phyloP scores from a whole-genome alignment of 2,113 vertebrate species.

The Gavia stellata region DNA sequence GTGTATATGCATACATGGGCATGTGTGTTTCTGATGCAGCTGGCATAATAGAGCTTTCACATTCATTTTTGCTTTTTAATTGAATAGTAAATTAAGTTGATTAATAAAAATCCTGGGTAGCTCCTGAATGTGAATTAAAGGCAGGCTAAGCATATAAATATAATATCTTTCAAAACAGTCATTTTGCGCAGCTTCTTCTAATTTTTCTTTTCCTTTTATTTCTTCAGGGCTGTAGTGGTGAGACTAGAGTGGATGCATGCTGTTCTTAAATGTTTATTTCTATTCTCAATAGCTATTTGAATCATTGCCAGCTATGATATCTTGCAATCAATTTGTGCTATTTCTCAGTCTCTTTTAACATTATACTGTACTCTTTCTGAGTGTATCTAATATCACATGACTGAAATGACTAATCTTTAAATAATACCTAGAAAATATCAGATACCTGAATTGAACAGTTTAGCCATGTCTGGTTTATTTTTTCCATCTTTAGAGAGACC shows the following conservation, averaged over 20 bases:
- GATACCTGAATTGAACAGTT: not conserved
- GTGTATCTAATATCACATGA: not conserved
- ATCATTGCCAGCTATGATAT: not conserved
- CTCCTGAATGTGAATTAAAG: not conserved
- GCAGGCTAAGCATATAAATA: not conserved
- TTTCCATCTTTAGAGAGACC: not conserved
- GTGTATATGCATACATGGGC: not conserved
- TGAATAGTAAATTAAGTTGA: conserved; percentile 51
- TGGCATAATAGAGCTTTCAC: conserved; percentile 5
- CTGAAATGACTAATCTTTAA: not conserved
- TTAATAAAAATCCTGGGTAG: conserved; percentile 8
- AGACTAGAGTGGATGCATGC: not conserved
- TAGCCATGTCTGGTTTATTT: not conserved
- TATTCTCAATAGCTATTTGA: not conserved
- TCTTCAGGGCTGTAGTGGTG: not conserved
- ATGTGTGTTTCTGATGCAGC: not conserved
- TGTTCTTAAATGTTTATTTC: not conserved
- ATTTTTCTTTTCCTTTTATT: not conserved
- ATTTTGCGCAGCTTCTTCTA: not conserved
- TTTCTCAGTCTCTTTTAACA: not conserved
- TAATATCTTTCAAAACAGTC: not conserved
- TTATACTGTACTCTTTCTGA: not conserved
- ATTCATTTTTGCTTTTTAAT: conserved; percentile 54
- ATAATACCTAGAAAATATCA: not conserved
- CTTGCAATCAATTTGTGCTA: not conserved